Conservation (phyloP, 2,888 invertebrate species). For the Heteromyza rotundicornis region DNA sequence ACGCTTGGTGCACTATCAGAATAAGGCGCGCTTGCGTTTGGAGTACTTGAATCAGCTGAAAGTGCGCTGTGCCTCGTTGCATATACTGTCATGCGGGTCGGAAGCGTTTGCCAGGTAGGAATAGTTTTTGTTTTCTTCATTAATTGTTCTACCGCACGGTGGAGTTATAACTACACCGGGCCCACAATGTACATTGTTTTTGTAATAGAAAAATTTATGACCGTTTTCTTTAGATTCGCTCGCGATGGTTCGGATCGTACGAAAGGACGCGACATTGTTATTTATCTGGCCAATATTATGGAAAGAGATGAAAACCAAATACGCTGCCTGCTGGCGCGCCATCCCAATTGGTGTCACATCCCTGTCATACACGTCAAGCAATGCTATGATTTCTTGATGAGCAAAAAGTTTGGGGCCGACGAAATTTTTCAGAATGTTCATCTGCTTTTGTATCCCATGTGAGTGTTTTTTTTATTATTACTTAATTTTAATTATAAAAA, state of each 20-base stretch:
- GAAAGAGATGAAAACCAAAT: slow-evolving; percentile 48
- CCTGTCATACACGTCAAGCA: slow-evolving; percentile 68
- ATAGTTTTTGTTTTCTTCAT: neutral
- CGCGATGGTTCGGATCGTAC: slow-evolving; percentile 67
- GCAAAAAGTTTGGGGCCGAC: slow-evolving; percentile 63
- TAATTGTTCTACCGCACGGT: neutral
- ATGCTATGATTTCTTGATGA: slow-evolving; percentile 66
- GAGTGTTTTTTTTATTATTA: slow-evolving; percentile 45
- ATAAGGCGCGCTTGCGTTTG: slow-evolving; percentile 63
- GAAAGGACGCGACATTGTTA: slow-evolving; percentile 61
- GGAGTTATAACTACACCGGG: slow-evolving; percentile 7
- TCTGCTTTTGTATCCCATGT: slow-evolving; percentile 74
- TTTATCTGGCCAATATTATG: slow-evolving; percentile 61
- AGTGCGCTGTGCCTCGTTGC: slow-evolving; percentile 64
- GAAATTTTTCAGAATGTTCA: slow-evolving; percentile 70
- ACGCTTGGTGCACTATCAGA: slow-evolving; percentile 64
- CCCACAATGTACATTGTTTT: no score
- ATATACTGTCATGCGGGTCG: slow-evolving; percentile 61
- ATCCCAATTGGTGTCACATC: slow-evolving; percentile 71
- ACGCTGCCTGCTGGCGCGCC: slow-evolving; percentile 63
- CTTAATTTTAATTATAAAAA: neutral
- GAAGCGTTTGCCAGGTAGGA: slow-evolving; percentile 61
- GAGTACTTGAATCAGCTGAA: slow-evolving; percentile 65
- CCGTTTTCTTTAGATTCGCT: slow-evolving; percentile 65
- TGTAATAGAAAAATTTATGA: no score